Evolutionary conservation across 2,797 vertebrate species (phyloP).

Genomic region (Rhinogobio ventralis): DNA sequence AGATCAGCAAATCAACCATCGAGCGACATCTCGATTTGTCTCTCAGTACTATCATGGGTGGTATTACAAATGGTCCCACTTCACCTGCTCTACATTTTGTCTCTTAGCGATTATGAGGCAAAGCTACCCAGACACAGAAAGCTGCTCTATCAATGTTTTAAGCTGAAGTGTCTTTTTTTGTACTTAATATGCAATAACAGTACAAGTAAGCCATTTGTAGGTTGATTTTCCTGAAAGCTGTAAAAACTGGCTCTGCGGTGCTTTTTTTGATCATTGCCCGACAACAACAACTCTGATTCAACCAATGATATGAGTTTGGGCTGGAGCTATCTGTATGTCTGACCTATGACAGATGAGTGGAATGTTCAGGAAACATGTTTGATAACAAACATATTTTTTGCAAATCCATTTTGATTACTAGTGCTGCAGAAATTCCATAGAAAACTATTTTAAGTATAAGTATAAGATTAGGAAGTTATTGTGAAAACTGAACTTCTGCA

Average conservation of each 20-base stretch:
- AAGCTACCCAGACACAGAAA: neutral
- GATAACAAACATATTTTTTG: neutral
- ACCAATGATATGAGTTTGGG: neutral
- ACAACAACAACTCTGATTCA: neutral
- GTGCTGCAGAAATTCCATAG: neutral
- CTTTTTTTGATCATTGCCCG: neutral
- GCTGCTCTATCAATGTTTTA: conserved; percentile 1
- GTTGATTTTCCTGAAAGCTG: neutral
- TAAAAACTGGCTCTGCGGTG: neutral
- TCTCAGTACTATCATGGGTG: neutral
- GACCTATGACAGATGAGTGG: neutral
- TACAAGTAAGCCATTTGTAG: neutral
- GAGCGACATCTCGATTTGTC: neutral
- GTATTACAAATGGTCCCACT: conserved; percentile 36
- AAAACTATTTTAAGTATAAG: neutral
- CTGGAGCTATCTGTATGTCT: neutral
- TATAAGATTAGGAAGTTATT: neutral
- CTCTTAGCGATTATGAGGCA: conserved; percentile 31
- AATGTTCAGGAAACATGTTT: neutral
- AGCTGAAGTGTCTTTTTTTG: neutral
- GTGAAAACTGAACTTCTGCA: neutral
- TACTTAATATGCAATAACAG: neutral
- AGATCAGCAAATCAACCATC: neutral
- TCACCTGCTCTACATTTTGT: conserved; percentile 56
- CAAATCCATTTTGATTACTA: neutral